Conservation (phyloP, 2,113 vertebrate genomes). For the Cinclus cinclus region DNA sequence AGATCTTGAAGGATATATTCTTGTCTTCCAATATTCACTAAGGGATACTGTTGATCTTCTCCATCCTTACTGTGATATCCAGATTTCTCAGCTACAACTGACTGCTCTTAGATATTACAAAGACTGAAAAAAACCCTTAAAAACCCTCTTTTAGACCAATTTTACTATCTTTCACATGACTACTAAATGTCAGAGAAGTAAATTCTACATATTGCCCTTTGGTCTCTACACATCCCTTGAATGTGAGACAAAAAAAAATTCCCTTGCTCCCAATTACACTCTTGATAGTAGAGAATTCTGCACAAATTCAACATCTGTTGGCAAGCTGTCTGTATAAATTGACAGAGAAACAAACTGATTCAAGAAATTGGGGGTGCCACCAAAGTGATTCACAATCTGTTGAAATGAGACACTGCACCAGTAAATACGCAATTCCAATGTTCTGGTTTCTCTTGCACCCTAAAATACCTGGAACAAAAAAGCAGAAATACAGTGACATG, state of each 20-base stretch:
- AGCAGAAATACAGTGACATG: neutral
- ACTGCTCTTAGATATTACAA: neutral
- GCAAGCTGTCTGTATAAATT: neutral
- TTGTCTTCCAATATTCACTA: conserved; percentile 9
- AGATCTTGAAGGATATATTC: neutral
- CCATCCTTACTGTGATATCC: neutral
- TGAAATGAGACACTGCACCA: neutral
- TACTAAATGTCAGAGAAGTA: neutral
- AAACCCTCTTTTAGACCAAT: neutral
- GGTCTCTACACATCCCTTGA: neutral
- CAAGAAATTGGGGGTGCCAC: neutral
- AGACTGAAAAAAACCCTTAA: neutral
- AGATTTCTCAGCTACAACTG: neutral
- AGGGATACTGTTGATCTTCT: neutral
- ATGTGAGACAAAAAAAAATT: neutral
- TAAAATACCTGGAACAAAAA: conserved; percentile 18
- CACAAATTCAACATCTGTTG: neutral
- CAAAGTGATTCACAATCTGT: neutral
- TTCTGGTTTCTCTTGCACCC: neutral
- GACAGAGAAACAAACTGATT: neutral
- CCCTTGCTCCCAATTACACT: neutral
- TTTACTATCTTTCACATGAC: neutral
- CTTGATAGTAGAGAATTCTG: neutral
- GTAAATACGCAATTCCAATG: neutral
- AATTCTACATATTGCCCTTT: neutral